Evolutionary conservation across 2,888 invertebrate genomes (phyloP).

Genomic region (Tipula unca): DNA sequence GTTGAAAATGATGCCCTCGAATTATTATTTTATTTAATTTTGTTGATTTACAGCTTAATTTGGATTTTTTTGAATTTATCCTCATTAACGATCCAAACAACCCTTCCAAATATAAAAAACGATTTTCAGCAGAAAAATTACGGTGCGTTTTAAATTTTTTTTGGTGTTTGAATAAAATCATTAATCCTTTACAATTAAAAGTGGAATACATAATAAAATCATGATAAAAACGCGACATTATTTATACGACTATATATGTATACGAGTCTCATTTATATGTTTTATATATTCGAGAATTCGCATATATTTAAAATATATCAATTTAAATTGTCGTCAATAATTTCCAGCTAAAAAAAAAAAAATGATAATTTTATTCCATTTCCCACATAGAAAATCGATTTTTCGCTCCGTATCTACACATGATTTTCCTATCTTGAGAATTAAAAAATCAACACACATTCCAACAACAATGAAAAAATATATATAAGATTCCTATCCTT

Average conservation of each 20-base stretch:
- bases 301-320: background rate
- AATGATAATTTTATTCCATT: background rate
- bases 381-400: background rate
- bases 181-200: background rate
- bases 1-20: background rate
- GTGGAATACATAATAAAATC: background rate
- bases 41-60: background rate
- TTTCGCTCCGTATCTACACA: background rate
- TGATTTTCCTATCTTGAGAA: background rate
- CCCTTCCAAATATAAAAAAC: too few species aligned
- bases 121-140: too few species aligned
- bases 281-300: too few species aligned
- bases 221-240: background rate
- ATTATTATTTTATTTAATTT: too few species aligned
- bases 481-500: background rate
- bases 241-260: background rate
- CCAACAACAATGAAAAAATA: background rate
- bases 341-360: too few species aligned
- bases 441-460: background rate
- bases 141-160: too few species aligned
- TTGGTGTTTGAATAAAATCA: background rate
- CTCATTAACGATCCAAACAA: background rate
- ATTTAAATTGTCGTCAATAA: background rate
- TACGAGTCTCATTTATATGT: too few species aligned
- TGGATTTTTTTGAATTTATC: background rate